phyloP scores from a whole-genome alignment of 2,888 invertebrate genomes.

The Deilephila porcellus region DNA sequence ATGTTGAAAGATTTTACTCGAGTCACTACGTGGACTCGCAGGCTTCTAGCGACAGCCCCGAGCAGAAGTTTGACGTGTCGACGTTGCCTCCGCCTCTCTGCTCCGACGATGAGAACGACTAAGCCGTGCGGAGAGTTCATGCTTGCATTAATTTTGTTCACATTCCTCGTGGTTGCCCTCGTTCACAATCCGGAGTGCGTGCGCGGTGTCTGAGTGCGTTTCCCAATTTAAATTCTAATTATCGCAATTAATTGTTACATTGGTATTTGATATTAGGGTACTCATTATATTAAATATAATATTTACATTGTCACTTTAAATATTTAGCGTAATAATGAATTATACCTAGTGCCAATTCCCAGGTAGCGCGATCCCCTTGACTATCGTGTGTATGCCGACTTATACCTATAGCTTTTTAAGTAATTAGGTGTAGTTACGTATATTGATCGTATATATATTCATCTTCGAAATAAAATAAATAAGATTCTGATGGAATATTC shows the following conservation, averaged over 20 bases:
- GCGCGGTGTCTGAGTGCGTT: conserved; percentile 52
- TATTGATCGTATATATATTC: conserved; percentile 51
- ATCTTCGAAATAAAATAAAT: conserved; percentile 42
- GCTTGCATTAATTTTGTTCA: conserved; percentile 55
- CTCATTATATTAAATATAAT: conserved; percentile 69
- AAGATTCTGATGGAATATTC: conserved; percentile 45
- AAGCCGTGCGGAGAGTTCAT: conserved; percentile 42
- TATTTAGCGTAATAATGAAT: conserved; percentile 69
- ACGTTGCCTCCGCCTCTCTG: conserved; percentile 91
- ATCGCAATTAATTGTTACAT: conserved; percentile 72
- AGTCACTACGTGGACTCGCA: conserved; percentile 85
- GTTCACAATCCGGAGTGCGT: conserved; percentile 55
- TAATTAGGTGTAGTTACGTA: conserved; percentile 70
- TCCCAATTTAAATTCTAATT: conserved; percentile 65
- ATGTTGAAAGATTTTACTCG: conserved; percentile 79
- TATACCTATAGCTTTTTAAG: conserved; percentile 70
- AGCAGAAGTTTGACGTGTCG: conserved; percentile 89
- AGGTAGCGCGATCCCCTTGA: conserved; percentile 67
- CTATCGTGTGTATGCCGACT: conserved; percentile 65
- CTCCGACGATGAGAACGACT: conserved; percentile 89
- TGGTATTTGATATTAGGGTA: conserved; percentile 66
- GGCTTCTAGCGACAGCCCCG: conserved; percentile 87
- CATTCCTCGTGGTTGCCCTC: conserved; percentile 52
- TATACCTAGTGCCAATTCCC: conserved; percentile 73
- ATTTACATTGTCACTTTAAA: conserved; percentile 71